Percentiles rank a stretch among this genome's conserved stretches.
phyloP scores from a whole-genome alignment of 2,113 vertebrate genomes.

The Eulemur rufifrons region DNA sequence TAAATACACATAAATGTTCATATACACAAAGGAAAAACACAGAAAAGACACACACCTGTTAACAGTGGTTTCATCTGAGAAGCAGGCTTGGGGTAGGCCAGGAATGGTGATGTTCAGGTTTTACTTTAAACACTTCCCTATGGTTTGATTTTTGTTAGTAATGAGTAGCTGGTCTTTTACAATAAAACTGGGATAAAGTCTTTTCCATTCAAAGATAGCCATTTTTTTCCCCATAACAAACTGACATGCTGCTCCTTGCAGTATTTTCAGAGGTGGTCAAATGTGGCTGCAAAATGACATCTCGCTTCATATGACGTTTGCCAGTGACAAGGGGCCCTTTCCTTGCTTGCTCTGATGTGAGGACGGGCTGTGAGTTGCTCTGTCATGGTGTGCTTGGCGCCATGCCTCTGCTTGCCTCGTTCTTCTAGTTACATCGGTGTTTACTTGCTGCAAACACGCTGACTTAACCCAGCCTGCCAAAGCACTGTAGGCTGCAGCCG shows the following conservation, averaged over 20 bases:
- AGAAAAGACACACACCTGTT: neutral
- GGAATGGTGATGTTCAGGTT: neutral
- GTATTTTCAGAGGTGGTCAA: neutral
- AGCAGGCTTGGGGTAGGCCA: neutral
- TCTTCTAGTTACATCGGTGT: neutral
- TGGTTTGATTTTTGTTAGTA: neutral
- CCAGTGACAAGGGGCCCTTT: neutral
- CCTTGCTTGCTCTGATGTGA: neutral
- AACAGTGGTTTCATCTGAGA: neutral
- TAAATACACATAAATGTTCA: neutral
- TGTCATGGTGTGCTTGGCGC: neutral
- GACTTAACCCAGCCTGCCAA: neutral
- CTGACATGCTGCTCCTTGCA: neutral
- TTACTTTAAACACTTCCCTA: neutral
- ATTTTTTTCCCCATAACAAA: neutral
- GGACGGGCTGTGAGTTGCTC: neutral
- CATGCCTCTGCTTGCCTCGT: neutral
- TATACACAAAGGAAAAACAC: neutral
- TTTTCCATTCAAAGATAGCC: neutral
- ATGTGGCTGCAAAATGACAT: neutral
- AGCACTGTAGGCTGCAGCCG: rapidly evolving
- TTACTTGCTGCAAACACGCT: neutral
- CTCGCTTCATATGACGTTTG: neutral
- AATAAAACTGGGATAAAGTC: neutral
- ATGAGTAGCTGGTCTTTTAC: neutral